These are phyloP conservation scores for Drosophila borborema DNA, from an alignment of 2,888 invertebrate genomes.

Conservation along the genomic window DNA sequence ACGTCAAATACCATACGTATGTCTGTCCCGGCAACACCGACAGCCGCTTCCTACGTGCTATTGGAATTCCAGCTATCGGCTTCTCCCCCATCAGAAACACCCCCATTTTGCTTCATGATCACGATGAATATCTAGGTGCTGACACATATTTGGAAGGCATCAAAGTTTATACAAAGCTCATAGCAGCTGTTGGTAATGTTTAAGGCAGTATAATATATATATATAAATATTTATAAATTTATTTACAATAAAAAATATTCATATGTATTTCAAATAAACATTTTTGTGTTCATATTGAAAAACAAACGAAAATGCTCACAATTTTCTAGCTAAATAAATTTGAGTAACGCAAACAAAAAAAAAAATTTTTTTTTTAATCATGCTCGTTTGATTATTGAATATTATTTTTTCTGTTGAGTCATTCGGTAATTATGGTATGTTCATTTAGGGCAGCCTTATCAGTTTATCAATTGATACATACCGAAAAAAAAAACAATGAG, in stretches of 20 bases:
- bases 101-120: conserved; percentile 93
- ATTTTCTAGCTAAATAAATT: conserved; percentile 8
- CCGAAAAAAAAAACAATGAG: background rate
- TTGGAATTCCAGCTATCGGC: conserved; percentile 94
- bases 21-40: conserved; percentile 97
- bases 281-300: background rate
- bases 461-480: conserved; percentile 39
- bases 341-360: conserved; percentile 3
- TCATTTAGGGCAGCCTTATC: conserved; percentile 37
- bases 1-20: conserved; percentile 87
- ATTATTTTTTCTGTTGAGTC: conserved; percentile 22
- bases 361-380: conserved; percentile 15
- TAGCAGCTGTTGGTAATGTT: conserved; percentile 75
- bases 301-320: background rate
- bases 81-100: conserved; percentile 96
- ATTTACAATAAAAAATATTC: background rate
- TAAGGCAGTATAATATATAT: conserved; percentile 2
- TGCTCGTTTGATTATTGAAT: conserved; percentile 1
- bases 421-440: conserved; percentile 36
- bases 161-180: conserved; percentile 87
- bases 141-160: conserved; percentile 93
- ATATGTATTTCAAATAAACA: background rate
- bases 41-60: conserved; percentile 91
- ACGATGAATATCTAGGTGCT: conserved; percentile 93
- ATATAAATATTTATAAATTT: background rate